Evolutionary conservation across 2,113 vertebrate genomes (phyloP).

Genomic region (Theristicus caerulescens): DNA sequence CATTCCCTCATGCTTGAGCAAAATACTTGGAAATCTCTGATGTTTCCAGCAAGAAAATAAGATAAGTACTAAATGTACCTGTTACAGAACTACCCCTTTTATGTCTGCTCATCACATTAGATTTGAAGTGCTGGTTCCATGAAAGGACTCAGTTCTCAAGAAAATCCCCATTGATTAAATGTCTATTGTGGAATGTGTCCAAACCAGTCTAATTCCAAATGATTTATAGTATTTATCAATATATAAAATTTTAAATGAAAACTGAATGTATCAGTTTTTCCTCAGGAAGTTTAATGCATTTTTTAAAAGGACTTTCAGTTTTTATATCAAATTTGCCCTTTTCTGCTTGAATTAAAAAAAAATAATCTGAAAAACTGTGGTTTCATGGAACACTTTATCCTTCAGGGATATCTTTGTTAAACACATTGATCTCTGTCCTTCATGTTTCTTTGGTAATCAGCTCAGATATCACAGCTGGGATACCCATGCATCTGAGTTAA

Average conservation of each 20-base stretch:
- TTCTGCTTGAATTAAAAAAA: background rate
- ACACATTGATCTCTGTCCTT: background rate
- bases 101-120: background rate
- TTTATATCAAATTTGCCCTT: background rate
- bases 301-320: background rate
- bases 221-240: background rate
- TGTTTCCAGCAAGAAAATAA: background rate
- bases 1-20: background rate
- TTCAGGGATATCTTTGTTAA: background rate
- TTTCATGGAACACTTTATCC: background rate
- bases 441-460: background rate
- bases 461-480: background rate
- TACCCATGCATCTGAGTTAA: background rate
- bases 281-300: background rate
- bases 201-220: background rate
- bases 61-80: background rate
- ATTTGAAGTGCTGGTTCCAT: background rate
- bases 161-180: background rate
- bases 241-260: background rate
- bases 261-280: background rate
- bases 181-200: background rate
- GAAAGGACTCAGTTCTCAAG: background rate
- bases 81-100: background rate
- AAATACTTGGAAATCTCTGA: background rate
- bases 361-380: accelerated